Evolutionary conservation across 1,140 invertebrate genomes (phyloP), one percentile per base, ranked within the genome.

Genomic region (Cydia fagiglandana): DNA sequence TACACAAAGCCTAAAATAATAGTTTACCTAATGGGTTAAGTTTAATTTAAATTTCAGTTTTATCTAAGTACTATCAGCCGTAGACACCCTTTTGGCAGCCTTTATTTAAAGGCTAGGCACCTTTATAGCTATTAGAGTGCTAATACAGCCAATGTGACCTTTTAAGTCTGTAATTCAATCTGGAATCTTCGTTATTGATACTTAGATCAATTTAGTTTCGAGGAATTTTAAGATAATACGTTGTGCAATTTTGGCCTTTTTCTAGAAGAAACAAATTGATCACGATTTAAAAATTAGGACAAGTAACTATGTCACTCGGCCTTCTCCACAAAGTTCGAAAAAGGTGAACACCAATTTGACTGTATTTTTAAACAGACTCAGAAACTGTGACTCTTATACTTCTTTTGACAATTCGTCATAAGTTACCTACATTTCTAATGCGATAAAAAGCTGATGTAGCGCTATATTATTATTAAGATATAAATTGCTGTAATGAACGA

Each of bases 111-210:
- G 9, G 28, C 64, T n/a, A 34, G 28, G 64, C 30, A 66, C 9
- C 61, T 30, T 20, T 30, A 66, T 17, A 70, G 4, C 34, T 7
- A 38, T 70, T 41, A 45, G 30, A 20, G 30, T 70, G 30, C 38
- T 70, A 20, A 41, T 70, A 24, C 9, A 38, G 66, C 34, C 66
- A 38, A 70, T 41, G 34, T 17, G 66, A 70, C 66, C 28, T 38
- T 70, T 70, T 70, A 41, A 7, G 34, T 38, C 66, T 6, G 66
- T 45, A 70, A 70, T 70, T 70, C 38, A 70, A 38, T 61, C 56
- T 24, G 20, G 7, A 17, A 24, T 61, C 56, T 61, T 24, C 56
- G 17, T 61, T 61, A 24, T 24, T 53, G n/a, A 61, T 61, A 24
- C 24, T 24, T 24, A 24, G 56, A n/a, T 24, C 56, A 61, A 61